phyloP scores from a whole-genome alignment of 37 sponge, comb jelly and placozoan genomes.

The Spongilla lacustris region DNA sequence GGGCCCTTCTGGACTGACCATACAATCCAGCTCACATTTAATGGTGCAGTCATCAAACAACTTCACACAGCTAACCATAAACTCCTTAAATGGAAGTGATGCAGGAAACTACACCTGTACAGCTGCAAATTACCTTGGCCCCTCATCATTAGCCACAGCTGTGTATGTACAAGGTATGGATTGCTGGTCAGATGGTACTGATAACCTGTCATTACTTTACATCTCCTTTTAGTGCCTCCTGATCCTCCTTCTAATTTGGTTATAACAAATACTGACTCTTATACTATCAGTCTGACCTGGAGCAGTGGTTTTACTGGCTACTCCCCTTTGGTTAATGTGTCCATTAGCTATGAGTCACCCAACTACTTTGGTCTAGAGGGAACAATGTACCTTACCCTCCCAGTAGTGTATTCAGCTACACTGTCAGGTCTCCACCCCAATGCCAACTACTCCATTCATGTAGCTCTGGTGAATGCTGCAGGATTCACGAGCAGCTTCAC shows the following conservation, averaged over 20 bases:
- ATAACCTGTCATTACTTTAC: no score
- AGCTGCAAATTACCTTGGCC: no score
- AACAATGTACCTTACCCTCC: not conserved
- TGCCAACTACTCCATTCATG: not conserved
- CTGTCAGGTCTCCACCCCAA: not conserved
- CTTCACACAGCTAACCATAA: no score
- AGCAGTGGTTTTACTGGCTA: not conserved
- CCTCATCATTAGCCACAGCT: no score
- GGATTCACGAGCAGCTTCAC: not conserved
- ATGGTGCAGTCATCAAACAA: no score
- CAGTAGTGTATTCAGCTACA: not conserved
- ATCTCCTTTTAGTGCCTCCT: not conserved
- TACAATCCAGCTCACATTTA: no score
- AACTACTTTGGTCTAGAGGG: not conserved
- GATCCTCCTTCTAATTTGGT: not conserved
- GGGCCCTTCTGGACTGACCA: no score
- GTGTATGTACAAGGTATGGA: no score
- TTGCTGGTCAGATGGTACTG: no score
- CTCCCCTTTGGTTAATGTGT: not conserved
- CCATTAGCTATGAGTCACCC: not conserved
- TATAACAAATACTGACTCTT: not conserved
- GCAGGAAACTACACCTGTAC: no score
- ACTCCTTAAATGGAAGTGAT: no score
- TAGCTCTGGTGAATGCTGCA: not conserved
- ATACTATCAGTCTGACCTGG: not conserved